Evolutionary conservation across 2,888 invertebrate species (phyloP).

Genomic region (Rhaphigaster nebulosa): DNA sequence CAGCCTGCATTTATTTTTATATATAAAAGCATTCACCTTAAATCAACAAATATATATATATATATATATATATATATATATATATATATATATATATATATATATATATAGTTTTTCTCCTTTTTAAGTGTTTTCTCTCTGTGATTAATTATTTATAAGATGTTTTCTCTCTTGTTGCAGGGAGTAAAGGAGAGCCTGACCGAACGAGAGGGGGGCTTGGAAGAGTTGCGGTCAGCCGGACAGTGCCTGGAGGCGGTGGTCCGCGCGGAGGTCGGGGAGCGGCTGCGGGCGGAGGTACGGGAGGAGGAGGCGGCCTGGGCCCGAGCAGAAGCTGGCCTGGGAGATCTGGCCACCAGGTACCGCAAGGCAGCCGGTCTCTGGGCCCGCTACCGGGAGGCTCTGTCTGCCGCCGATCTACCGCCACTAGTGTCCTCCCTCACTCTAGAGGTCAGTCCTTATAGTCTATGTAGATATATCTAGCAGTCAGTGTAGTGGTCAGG

Average conservation of each 20-base stretch:
- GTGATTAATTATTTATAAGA: too few relatives aligned
- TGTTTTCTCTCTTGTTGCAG: slow-evolving; percentile 69
- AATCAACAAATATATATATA: too few relatives aligned
- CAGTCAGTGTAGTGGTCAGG: not conserved
- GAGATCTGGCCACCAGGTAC: slow-evolving; percentile 82
- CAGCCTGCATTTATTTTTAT: too few relatives aligned
- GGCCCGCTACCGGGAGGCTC: slow-evolving; percentile 83
- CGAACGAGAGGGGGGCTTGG: slow-evolving; percentile 78
- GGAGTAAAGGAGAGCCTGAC: slow-evolving; percentile 83
- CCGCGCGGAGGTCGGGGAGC: slow-evolving; percentile 79
- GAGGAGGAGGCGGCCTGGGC: slow-evolving; percentile 85
- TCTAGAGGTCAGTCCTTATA: slow-evolving; percentile 54
- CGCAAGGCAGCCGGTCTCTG: slow-evolving; percentile 86
- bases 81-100: too few relatives aligned
- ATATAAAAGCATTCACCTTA: too few relatives aligned
- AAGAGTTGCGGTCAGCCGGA: slow-evolving; percentile 79
- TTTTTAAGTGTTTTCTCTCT: too few relatives aligned
- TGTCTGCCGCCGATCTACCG: slow-evolving; percentile 48
- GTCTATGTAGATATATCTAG: not conserved
- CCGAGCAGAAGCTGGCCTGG: slow-evolving; percentile 83
- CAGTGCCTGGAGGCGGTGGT: slow-evolving; percentile 76
- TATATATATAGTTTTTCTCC: too few relatives aligned
- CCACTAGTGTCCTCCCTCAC: slow-evolving; percentile 11
- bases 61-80: too few relatives aligned
- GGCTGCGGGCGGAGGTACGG: slow-evolving; percentile 81